Percentiles rank a stretch among this genome's conserved stretches.
Evolutionary conservation across 2,888 invertebrate species (phyloP).

Genomic region (Reticulitermes lucifugus): DNA sequence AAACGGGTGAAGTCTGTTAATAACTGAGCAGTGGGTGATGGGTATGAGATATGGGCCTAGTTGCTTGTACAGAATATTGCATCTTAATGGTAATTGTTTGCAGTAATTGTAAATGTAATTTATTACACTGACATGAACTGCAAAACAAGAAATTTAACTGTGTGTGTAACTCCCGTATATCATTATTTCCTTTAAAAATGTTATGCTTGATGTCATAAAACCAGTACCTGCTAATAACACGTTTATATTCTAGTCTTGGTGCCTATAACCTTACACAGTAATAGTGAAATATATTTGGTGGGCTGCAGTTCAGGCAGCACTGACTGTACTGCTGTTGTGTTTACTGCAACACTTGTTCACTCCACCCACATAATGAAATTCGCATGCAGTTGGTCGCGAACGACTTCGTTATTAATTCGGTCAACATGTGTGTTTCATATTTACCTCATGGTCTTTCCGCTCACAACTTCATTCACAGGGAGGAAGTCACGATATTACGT

Average conservation of each 20-base stretch:
- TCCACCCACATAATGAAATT: too few relatives aligned
- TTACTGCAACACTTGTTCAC: too few relatives aligned
- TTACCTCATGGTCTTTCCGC: too few relatives aligned
- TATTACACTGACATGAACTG: slow-evolving; percentile 1
- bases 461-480: too few relatives aligned
- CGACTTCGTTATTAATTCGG: too few relatives aligned
- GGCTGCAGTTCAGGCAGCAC: not conserved
- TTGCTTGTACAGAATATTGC: not conserved
- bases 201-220: not conserved
- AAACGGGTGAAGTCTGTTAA: not conserved
- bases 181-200: not conserved
- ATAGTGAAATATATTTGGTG: not conserved
- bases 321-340: not conserved
- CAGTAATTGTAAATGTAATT: not conserved
- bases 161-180: not conserved
- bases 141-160: not conserved
- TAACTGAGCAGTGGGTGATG: not conserved
- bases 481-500: too few relatives aligned
- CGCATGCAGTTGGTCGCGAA: too few relatives aligned
- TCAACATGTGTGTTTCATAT: too few relatives aligned
- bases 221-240: not conserved
- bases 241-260: not conserved
- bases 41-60: not conserved
- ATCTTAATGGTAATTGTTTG: not conserved
- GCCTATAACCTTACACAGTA: not conserved